phyloP scores from a whole-genome alignment of 2,113 vertebrate genomes.

The Platysternon megacephalum region DNA sequence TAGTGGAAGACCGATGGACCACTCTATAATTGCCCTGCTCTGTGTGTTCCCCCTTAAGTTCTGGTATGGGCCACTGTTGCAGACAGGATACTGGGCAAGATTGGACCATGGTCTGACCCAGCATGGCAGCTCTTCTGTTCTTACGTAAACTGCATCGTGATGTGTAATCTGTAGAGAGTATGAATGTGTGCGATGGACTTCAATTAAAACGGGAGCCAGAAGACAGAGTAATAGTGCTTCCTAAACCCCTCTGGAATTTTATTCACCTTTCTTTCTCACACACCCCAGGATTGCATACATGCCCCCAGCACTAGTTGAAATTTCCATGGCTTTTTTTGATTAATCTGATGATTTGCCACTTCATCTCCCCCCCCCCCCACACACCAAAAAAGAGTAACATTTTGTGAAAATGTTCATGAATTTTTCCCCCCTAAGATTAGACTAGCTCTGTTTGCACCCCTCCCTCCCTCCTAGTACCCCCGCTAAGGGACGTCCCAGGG shows the following conservation, averaged over 20 bases:
- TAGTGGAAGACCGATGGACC: background rate
- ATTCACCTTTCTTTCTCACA: background rate
- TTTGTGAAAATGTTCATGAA: background rate
- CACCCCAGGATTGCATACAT: background rate
- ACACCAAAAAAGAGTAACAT: background rate
- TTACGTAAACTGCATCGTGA: background rate
- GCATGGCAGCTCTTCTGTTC: background rate
- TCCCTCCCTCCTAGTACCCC: background rate
- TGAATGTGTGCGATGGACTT: background rate
- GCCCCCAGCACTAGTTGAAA: background rate
- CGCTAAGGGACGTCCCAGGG: background rate
- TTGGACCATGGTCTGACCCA: background rate
- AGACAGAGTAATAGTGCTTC: background rate
- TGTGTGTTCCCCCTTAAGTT: background rate
- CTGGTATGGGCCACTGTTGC: background rate
- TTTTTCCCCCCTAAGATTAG: background rate
- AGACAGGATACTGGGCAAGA: background rate
- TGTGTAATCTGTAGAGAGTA: background rate
- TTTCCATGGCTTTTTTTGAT: background rate
- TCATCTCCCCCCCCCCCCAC: background rate
- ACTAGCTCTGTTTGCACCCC: background rate
- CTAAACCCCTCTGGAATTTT: background rate
- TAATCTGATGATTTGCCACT: background rate
- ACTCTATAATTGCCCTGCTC: background rate
- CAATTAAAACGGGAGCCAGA: background rate